phyloP scores from a whole-genome alignment of 2,797 vertebrate genomes.

The Eupleurogrammus muticus region DNA sequence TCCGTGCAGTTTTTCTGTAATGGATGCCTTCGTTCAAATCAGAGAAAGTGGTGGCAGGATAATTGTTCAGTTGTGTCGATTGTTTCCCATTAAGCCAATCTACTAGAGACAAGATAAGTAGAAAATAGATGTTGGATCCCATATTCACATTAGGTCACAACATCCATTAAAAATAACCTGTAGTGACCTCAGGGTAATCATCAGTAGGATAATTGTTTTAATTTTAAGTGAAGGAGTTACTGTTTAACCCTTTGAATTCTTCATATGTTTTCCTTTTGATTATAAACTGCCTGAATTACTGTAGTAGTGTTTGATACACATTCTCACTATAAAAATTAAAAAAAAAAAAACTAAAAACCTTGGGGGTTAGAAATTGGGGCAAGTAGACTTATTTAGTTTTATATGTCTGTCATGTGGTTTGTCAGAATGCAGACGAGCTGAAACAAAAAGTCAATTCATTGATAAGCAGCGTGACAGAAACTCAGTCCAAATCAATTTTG shows the following conservation, averaged over 20 bases:
- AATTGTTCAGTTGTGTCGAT: neutral
- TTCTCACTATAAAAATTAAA: neutral
- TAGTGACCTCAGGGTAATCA: slow-evolving; percentile 51
- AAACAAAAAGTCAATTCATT: neutral
- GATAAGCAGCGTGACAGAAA: neutral
- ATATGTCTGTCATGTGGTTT: neutral
- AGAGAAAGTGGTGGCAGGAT: slow-evolving; percentile 6
- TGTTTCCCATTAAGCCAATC: neutral
- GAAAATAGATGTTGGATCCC: slow-evolving; percentile 37
- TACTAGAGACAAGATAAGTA: slow-evolving; percentile 40
- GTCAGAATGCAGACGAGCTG: neutral
- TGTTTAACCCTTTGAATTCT: slow-evolving; percentile 43
- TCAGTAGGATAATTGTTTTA: slow-evolving; percentile 28
- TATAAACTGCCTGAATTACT: neutral
- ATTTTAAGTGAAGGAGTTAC: slow-evolving; percentile 42
- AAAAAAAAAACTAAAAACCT: neutral
- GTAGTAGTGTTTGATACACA: neutral
- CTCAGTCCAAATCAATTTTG: neutral
- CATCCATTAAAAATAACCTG: slow-evolving; percentile 53
- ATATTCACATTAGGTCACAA: slow-evolving; percentile 44
- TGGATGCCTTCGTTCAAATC: slow-evolving; percentile 41
- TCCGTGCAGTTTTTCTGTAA: slow-evolving; percentile 27
- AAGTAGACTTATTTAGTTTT: neutral
- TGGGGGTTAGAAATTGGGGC: neutral
- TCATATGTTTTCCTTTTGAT: neutral